Evolutionary conservation across 2,797 vertebrate genomes (phyloP), one percentile per base, ranked within the genome.

Genomic region (Austrolebias charrua): DNA sequence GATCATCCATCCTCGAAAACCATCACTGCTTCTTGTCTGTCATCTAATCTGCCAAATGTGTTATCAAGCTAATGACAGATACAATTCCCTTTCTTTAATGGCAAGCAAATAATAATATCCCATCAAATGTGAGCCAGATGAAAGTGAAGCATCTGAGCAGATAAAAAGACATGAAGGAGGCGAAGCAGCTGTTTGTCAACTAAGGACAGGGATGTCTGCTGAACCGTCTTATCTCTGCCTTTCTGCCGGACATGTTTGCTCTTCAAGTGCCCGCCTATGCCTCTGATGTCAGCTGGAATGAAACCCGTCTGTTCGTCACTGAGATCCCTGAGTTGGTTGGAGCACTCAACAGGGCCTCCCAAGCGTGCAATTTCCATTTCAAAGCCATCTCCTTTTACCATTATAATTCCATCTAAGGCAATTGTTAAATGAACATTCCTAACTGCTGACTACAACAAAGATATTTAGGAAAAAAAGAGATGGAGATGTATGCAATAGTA

Each of bases 401-500:
- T 87, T 89, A 82, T 85, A 89, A 89, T 89, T 88, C 89, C 80
- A 91, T 91, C 85, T 88, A 87, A 87, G 88, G 86, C 80, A 69
- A 76, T 89, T 91, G 87, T 89, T 90, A 88, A 90, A 89, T 79
- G 86, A 91, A 88, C 81, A 84, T 83, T 84, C 82, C 71, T 88
- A 90, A 92, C 70, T 90, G 89, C 90, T 91, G 91, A 92, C 87
- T 85, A 83, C 77, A 80, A 88, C 88, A 86, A 87, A 90, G 88
- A 89, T 89, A 85, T 84, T 87, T 78, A 64, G 48, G 71, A 83
- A 49, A 69, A 83, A 84, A 78, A 69, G 13, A 74, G 76, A 74
- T 70, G 66, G 71, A 88, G 77, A 78, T 74, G 68, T 66, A 54
- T 78, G 88, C 83, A 88, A 89, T 40, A n/a, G 71, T 82, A 89